phyloP scores from a whole-genome alignment of 2,113 vertebrate genomes.

The Elaphurus davidianus region DNA sequence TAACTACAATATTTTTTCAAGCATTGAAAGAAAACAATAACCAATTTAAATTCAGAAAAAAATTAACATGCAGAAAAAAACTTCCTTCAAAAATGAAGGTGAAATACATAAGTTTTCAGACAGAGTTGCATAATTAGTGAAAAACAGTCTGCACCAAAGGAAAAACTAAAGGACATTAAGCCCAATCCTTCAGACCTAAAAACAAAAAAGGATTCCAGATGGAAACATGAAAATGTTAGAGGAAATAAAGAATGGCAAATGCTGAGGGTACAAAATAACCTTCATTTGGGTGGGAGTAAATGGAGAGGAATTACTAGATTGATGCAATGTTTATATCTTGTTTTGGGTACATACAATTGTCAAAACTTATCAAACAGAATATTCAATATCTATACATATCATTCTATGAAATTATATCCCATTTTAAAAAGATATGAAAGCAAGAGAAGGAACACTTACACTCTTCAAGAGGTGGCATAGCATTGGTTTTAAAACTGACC shows the following conservation, averaged over 20 bases:
- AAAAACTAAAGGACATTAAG: background rate
- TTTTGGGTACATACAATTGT: background rate
- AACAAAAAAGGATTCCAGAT: background rate
- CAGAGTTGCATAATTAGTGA: background rate
- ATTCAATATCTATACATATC: background rate
- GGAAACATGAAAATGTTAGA: background rate
- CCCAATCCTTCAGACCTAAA: background rate
- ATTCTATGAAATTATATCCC: background rate
- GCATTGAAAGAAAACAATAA: background rate
- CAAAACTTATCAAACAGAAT: background rate
- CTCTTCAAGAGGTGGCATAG: background rate
- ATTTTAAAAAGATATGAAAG: background rate
- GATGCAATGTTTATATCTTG: background rate
- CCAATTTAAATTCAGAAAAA: background rate
- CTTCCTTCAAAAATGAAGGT: background rate
- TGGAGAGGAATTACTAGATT: background rate
- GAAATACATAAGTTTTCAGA: background rate
- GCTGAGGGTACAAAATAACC: background rate
- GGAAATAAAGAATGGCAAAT: constrained; percentile 16
- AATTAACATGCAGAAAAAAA: background rate
- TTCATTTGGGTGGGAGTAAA: background rate
- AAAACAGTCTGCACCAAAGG: background rate
- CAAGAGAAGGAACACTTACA: background rate
- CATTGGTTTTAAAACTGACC: background rate
- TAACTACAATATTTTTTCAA: background rate